Conservation (phyloP, 2,113 vertebrate genomes). For the Tringa solitaria region DNA sequence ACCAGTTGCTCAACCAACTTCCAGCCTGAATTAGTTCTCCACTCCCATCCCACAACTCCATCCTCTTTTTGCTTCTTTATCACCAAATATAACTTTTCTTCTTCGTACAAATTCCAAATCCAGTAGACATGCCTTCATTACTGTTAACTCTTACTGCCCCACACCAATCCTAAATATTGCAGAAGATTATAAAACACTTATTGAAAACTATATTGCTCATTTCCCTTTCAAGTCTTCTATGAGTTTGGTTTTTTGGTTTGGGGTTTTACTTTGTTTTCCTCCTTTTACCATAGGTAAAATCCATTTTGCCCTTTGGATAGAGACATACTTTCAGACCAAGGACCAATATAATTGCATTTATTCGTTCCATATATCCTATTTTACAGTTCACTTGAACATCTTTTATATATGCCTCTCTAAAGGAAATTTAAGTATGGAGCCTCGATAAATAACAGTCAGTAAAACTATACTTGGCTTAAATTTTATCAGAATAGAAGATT, state of each 20-base stretch:
- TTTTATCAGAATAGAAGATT: neutral
- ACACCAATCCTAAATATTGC: neutral
- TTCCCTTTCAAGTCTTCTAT: neutral
- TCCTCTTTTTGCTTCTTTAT: neutral
- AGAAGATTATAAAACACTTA: neutral
- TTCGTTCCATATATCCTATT: neutral
- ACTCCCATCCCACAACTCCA: neutral
- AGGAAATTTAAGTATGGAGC: neutral
- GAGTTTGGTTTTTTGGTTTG: neutral
- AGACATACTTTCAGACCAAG: neutral
- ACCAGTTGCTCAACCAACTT: neutral
- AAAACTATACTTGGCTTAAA: neutral
- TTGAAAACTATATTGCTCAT: neutral
- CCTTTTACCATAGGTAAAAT: neutral
- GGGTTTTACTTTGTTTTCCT: neutral
- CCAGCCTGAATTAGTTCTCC: neutral
- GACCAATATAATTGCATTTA: neutral
- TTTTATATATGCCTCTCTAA: neutral
- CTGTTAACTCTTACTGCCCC: neutral
- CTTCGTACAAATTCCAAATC: neutral
- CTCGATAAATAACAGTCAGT: neutral
- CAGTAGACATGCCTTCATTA: neutral
- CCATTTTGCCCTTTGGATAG: neutral
- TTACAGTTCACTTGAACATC: neutral
- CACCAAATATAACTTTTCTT: neutral